Evolutionary conservation across 2,113 vertebrate genomes (phyloP).

Genomic region (Callorhinus ursinus): DNA sequence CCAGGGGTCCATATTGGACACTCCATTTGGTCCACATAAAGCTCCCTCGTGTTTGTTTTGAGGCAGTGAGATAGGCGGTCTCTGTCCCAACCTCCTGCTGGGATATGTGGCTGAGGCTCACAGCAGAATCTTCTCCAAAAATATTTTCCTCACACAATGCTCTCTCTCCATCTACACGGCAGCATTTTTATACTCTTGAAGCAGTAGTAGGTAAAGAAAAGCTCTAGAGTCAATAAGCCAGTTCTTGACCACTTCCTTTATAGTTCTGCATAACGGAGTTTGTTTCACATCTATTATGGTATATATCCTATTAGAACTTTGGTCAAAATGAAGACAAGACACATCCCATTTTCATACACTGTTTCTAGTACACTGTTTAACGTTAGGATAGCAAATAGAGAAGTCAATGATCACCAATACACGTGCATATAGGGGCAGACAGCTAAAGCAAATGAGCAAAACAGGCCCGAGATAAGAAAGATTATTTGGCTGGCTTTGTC

Average conservation of each 20-base stretch:
- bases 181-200: neutral
- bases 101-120: too few species aligned
- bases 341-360: neutral
- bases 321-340: neutral
- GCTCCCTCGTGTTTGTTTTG: neutral
- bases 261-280: too few species aligned
- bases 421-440: neutral
- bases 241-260: neutral
- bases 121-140: neutral
- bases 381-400: neutral
- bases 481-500: neutral
- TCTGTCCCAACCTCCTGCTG: neutral
- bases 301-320: neutral
- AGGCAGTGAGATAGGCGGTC: neutral
- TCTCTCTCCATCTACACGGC: neutral
- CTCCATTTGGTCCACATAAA: neutral
- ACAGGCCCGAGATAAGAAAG: neutral
- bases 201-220: neutral
- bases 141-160: neutral
- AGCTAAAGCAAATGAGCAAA: neutral
- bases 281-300: neutral
- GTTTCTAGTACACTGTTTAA: neutral
- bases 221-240: neutral
- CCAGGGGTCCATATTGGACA: neutral
- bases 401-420: neutral